Base-by-base conservation (phyloP, 2,888 invertebrate genomes). In the Malthinus seriepunctatus region DNA sequence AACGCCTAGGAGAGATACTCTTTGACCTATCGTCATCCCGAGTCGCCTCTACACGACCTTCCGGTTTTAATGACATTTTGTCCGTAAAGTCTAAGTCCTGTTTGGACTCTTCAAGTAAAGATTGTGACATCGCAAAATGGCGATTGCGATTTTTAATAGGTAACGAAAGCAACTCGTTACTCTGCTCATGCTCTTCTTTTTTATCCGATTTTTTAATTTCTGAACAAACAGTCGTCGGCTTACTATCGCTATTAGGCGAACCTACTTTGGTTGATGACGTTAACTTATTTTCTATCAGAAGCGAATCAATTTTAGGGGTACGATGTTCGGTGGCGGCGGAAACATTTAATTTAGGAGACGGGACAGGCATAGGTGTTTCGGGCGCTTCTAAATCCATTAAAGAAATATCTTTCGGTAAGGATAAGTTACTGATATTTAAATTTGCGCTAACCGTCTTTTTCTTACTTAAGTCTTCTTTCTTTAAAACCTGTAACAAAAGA, bases 61-160 rank as follows among this genome's bases (percentile, higher is more conserved):
- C 23, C 3, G 23, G 23, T 23, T 23, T 23, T 23, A 5, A 23
- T 23, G 23, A 23, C 15, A 64, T 60, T 45, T 65, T 67, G 34
- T 67, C 69, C 6, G 66, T 62, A 11, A 65, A 62, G 10, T 64
- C 60, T 45, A 66, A 60, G 32, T 67, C 71, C 51, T 74, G 71
- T 15, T 70, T 65, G 1, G 73, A 69, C 46, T 68, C 71, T 35
- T 69, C 69, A 8, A 73, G 42, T 15, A 74, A 51, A 1, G 64
- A 47, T 52, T 70, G 72, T 54, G 71, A 65, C 56, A 74, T 73
- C 15, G 63, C 61, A 44, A 73, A 68, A 42, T 71, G 69, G 51
- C 66, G 7, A 10, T 45, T 58, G 8, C 37, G 32, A 47, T 51
- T 56, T 6, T 33, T 48, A 8, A 54, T 32, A 5, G 47, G 46